A percentile compares a stretch with the other conserved stretches of the same genome.
These are phyloP conservation scores for Carterocephalus palaemon DNA, from an alignment of 2,888 invertebrate genomes.

Conservation along the genomic window DNA sequence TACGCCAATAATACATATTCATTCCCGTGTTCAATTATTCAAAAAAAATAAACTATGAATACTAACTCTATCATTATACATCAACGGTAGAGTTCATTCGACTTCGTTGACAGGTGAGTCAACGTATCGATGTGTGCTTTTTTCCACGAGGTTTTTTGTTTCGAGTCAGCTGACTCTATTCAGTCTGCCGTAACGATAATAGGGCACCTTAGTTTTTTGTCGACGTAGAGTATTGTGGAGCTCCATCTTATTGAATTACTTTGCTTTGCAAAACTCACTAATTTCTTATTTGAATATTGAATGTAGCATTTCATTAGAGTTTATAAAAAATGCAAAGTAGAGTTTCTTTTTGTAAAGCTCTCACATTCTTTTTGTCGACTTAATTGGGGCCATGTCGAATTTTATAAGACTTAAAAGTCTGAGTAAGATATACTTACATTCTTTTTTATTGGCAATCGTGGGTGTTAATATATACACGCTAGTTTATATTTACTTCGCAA, in stretches of 20 bases:
- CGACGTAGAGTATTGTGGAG: no score
- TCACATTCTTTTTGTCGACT: no score
- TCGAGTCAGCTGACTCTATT: constrained; percentile 24
- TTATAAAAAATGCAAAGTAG: no score
- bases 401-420: no score
- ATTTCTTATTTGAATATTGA: no score
- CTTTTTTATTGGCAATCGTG: no score
- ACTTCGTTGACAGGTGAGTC: constrained; percentile 25
- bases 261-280: not conserved
- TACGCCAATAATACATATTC: not conserved
- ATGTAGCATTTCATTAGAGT: no score
- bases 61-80: constrained; percentile 9
- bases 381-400: no score
- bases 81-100: constrained; percentile 22
- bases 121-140: constrained; percentile 22
- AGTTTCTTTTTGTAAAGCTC: no score
- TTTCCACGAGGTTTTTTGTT: constrained; percentile 22
- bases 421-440: no score
- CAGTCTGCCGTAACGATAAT: constrained; percentile 24
- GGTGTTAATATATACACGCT: no score
- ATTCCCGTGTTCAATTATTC: constrained; percentile 8
- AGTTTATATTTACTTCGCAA: no score
- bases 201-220: constrained; percentile 12
- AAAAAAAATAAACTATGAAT: constrained; percentile 6
- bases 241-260: constrained; percentile 7